Conservation (phyloP, 2,888 invertebrate species). For the Amphipyra berbera region DNA sequence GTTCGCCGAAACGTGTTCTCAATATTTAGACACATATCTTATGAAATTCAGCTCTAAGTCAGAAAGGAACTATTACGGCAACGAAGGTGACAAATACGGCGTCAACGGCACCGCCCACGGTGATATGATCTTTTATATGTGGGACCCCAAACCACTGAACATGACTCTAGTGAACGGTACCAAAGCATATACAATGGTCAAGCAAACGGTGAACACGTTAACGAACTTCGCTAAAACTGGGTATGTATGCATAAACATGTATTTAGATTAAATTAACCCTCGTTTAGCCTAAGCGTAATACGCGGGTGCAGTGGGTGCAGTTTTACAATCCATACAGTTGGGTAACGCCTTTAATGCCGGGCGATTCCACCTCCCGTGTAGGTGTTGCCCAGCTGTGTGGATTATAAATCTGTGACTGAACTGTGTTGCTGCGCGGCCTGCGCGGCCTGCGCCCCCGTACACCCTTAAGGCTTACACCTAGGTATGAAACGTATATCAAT, state of each 20-base stretch:
- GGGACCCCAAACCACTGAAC: conserved; percentile 59
- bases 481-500: no score
- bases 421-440: no score
- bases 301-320: no score
- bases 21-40: conserved; percentile 54
- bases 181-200: conserved; percentile 52
- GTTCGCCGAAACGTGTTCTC: conserved; percentile 37
- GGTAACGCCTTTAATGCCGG: no score
- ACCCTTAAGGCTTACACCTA: no score
- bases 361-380: no score
- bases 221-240: conserved; percentile 76
- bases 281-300: no score
- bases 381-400: no score
- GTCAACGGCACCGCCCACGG: conserved; percentile 66
- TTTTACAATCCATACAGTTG: no score
- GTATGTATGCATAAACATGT: conserved; percentile 53
- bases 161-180: conserved; percentile 61
- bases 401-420: no score
- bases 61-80: conserved; percentile 64
- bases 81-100: conserved; percentile 56
- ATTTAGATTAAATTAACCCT: not conserved
- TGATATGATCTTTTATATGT: conserved; percentile 70
- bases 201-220: conserved; percentile 36
- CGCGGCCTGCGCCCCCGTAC: no score
- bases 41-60: conserved; percentile 67